A percentile compares a stretch with the other conserved stretches of the same genome.
These are phyloP conservation scores for Illadopsis cleaveri DNA, from an alignment of 2,113 vertebrate species.

Conservation along the genomic window DNA sequence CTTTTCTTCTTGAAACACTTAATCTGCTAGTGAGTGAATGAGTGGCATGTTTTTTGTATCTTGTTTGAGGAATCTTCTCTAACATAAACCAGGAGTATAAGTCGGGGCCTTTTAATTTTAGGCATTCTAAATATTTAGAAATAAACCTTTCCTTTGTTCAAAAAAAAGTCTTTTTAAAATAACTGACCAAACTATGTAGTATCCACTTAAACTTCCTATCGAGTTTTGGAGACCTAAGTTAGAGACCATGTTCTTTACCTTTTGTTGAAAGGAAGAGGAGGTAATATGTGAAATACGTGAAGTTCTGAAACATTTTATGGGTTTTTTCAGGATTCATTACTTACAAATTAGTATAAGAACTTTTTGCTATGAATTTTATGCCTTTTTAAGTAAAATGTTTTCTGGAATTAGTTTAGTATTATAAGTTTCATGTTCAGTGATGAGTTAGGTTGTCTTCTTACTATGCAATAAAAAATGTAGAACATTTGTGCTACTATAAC, in stretches of 20 bases:
- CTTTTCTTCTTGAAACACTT: not conserved
- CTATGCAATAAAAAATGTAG: not conserved
- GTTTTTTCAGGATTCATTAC: not conserved
- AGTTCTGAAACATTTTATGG: not conserved
- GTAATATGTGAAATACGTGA: accelerated
- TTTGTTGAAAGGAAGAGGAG: not conserved
- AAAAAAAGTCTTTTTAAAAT: not conserved
- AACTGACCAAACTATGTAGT: not conserved
- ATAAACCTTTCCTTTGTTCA: not conserved
- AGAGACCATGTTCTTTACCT: not conserved
- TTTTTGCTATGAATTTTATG: not conserved
- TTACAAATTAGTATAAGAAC: not conserved
- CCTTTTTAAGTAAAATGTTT: not conserved
- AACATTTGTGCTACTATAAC: not conserved
- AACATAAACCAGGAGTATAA: not conserved
- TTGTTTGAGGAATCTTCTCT: accelerated
- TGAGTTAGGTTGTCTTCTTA: not conserved
- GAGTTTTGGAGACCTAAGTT: not conserved
- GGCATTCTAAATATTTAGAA: not conserved
- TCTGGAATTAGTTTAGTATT: not conserved
- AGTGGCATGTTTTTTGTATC: not conserved
- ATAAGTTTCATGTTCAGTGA: not conserved
- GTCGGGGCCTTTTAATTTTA: not conserved
- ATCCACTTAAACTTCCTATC: accelerated
- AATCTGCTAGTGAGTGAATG: not conserved